These are phyloP conservation scores for Phengaris alcon DNA, from an alignment of 2,888 invertebrate species.

Conservation along the genomic window DNA sequence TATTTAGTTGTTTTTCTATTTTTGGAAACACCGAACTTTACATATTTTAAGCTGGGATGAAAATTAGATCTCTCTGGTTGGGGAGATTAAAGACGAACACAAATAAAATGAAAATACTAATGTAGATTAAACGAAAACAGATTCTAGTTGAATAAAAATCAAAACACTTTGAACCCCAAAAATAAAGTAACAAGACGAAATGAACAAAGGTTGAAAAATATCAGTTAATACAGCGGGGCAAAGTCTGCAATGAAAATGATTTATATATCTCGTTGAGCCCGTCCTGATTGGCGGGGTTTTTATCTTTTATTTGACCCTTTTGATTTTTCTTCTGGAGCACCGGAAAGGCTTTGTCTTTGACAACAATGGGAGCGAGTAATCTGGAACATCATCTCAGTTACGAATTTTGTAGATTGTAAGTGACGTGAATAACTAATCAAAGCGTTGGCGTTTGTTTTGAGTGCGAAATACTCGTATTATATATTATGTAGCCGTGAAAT, in stretches of 20 bases:
- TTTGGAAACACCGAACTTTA: background rate
- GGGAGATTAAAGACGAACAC: too few species aligned
- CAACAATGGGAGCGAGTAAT: slow-evolving; percentile 26
- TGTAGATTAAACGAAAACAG: too few species aligned
- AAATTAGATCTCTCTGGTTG: too few species aligned
- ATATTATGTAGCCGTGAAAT: background rate
- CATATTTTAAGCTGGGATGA: background rate
- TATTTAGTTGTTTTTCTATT: too few species aligned
- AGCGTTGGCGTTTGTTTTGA: background rate
- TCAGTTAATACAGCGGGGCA: slow-evolving; percentile 19
- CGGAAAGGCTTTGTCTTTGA: slow-evolving; percentile 28
- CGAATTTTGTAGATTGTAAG: slow-evolving; percentile 20
- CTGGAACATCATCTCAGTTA: slow-evolving; percentile 14
- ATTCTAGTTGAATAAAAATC: background rate
- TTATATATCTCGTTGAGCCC: slow-evolving; percentile 25
- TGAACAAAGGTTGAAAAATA: slow-evolving; percentile 20
- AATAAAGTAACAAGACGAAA: background rate
- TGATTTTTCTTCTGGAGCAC: slow-evolving; percentile 29
- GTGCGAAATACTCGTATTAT: background rate
- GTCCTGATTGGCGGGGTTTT: slow-evolving; percentile 20
- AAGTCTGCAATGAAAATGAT: slow-evolving; percentile 26
- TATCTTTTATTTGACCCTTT: slow-evolving; percentile 25
- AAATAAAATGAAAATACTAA: too few species aligned
- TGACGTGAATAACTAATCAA: slow-evolving; percentile 18
- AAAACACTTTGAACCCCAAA: background rate